phyloP scores from a whole-genome alignment of 2,113 vertebrate genomes.

The Carassius carassius region DNA sequence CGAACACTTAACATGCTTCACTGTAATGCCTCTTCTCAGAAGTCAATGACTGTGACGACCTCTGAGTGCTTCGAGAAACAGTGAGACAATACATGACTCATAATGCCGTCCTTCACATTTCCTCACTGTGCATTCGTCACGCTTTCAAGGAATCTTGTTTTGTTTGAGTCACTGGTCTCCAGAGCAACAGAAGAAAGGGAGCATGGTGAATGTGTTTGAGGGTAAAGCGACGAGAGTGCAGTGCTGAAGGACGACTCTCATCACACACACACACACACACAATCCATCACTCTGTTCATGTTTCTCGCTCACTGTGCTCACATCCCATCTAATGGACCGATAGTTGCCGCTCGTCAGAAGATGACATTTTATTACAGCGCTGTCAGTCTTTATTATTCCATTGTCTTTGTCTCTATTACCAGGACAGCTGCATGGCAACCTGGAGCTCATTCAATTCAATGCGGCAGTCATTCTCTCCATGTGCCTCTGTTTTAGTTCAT shows the following conservation, averaged over 20 bases:
- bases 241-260: conserved; percentile 46
- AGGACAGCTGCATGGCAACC: conserved; percentile 38
- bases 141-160: conserved; percentile 40
- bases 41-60: conserved; percentile 2
- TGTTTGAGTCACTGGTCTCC: conserved; percentile 47
- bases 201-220: neutral
- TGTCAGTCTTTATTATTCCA: conserved; percentile 56
- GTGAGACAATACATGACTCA: neutral
- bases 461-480: conserved; percentile 13
- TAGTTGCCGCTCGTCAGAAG: no score
- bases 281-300: neutral
- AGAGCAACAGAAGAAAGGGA: conserved; percentile 42
- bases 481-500: neutral
- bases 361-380: conserved; percentile 59
- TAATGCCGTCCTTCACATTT: neutral
- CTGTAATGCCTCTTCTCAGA: neutral
- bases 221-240: conserved; percentile 29
- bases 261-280: conserved; percentile 11
- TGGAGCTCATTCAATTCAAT: conserved; percentile 45
- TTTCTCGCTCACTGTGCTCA: neutral
- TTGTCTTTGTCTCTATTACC: conserved; percentile 54
- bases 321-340: conserved; percentile 54
- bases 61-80: neutral
- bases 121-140: neutral
- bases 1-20: neutral